Evolutionary conservation across 2,113 vertebrate genomes (phyloP), one percentile per base, ranked within the genome.

Genomic region (Melierax canorus): DNA sequence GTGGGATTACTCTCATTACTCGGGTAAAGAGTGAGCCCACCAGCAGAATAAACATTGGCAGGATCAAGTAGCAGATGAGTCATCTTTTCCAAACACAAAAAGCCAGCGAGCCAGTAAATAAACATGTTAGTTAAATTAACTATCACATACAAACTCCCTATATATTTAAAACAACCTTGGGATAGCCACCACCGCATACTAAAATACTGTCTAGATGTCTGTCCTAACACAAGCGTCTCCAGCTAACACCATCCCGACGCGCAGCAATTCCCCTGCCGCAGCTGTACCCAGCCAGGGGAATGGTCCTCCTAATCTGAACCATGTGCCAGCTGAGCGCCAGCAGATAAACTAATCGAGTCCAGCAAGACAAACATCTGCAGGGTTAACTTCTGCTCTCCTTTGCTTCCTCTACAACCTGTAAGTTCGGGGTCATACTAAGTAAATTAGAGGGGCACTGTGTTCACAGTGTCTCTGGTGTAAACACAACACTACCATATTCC

Each of bases 81-180:
- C 93, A 95, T 79, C 91, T 80, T 96, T 94, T 92, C 96, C 77
- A 80, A 88, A 90, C 84, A 83, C 50, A 92, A 90, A 95, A 95
- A 85, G 80, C 43, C 92, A 88, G n/a, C 0, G 0, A 75, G 73
- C 48, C 86, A 72, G 59, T 90, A 96, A 96, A 97, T n/a, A 95
- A 96, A 86, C 89, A 45, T 39, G 50, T 74, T 85, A 66, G 94
- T 94, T 96, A 76, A 85, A 95, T 92, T 79, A 91, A 43, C 77
- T 78, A 50, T 71, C 84, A 62, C n/a, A 90, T 30, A 91, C 62
- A 45, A 82, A 56, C 15, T 66, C 32, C 9, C 0, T 55, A 45
- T 73, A 38, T 66, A 71, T 79, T 62, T 75, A 50, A 86, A 84
- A 75, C 27, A 68, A 18, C n/a, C 41, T 59, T 3, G 1, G 36